phyloP scores from a whole-genome alignment of 2,113 vertebrate genomes.

The Podocnemis expansa region DNA sequence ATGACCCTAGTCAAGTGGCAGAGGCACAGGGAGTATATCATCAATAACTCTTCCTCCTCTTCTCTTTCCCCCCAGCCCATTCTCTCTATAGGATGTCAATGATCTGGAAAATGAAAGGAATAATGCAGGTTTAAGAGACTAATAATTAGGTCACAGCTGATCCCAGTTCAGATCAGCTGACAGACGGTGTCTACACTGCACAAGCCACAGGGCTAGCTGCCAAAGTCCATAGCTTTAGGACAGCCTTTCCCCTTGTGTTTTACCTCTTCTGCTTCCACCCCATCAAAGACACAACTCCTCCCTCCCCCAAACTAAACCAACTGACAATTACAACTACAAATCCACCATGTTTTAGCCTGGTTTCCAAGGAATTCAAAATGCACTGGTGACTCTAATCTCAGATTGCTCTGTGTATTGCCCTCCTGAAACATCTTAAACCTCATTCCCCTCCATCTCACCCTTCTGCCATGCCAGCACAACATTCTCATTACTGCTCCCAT shows the following conservation, averaged over 20 bases:
- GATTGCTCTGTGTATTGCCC: neutral
- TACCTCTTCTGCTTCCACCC: neutral
- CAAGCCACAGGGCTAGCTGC: slow-evolving; percentile 19
- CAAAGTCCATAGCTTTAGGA: slow-evolving; percentile 19
- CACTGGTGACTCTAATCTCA: neutral
- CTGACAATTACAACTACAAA: neutral
- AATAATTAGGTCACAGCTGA: slow-evolving; percentile 87
- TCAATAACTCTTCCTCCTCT: slow-evolving; percentile 72
- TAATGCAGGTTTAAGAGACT: slow-evolving; percentile 80
- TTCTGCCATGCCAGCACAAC: neutral
- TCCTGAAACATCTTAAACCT: slow-evolving; percentile 28
- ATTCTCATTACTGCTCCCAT: neutral
- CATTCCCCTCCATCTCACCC: neutral
- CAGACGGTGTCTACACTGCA: slow-evolving; percentile 76
- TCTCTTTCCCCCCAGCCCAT: slow-evolving; percentile 43
- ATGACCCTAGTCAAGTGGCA: slow-evolving; percentile 73
- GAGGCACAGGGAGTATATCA: slow-evolving; percentile 72
- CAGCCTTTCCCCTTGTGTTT: neutral
- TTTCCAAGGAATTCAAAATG: neutral
- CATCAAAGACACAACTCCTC: neutral
- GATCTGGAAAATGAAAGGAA: slow-evolving; percentile 85
- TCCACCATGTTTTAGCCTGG: neutral
- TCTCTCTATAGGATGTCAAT: slow-evolving; percentile 71
- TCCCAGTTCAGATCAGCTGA: slow-evolving; percentile 73
- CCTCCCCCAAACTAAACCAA: no score